Evolutionary conservation across 2,888 invertebrate species (phyloP), one percentile per base, ranked within the genome.

Genomic region (Agonopterix alstromeriana): DNA sequence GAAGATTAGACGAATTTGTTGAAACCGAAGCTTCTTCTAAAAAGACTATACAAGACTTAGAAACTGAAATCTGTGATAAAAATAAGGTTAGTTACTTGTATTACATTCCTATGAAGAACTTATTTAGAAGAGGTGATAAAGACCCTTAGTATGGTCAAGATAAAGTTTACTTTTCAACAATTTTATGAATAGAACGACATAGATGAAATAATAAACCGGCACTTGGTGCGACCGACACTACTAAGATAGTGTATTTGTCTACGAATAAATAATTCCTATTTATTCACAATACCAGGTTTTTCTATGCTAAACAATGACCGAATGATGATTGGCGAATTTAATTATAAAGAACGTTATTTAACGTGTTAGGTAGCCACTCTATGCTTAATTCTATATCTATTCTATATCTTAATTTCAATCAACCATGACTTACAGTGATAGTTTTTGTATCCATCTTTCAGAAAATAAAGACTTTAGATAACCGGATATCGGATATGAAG

Each of bases 381-480:
- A 14, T n/a, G n/a, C n/a, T n/a, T n/a, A n/a, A n/a, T n/a, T n/a
- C n/a, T n/a, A n/a, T n/a, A n/a, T n/a, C n/a, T n/a, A n/a, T n/a
- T n/a, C n/a, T n/a, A 5, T 27, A 27, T 27, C 5, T 27, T 27
- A 5, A 5, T 27, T 27, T 27, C 27, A 27, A 0, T 5, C 3
- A 27, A 27, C 0, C 38, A 38, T n/a, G n/a, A n/a, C n/a, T 9
- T 36, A 36, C 9, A 36, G 10, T 9, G n/a, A 38, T 10, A 3
- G 7, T 35, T 40, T 40, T 11, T 42, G 11, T 10, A 14, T 36
- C 11, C 5, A 8, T 11, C 38, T 79, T 90, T 40, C 75, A 96
- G 95, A 94, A 93, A 82, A 95, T 97, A 61, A 95, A 96, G 86
- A 93, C 95, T 11, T 91, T 97, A 65, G 96, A 97, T 76, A 95